Conservation (phyloP, 2,888 invertebrate genomes). For the Blera fallax region DNA sequence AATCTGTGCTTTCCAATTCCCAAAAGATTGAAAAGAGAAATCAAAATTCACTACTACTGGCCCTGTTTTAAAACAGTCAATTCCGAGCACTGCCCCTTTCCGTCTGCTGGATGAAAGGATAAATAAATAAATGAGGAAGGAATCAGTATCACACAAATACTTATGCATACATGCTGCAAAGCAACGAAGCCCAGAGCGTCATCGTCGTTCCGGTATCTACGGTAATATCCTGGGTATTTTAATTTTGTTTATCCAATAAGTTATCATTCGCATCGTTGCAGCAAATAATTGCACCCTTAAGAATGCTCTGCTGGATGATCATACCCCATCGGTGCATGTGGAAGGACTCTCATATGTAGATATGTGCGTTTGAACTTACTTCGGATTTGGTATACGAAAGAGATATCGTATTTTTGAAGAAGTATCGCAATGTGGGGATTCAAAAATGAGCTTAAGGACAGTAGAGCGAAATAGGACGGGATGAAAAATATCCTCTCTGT, state of each 20-base stretch:
- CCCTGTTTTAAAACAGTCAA: not conserved
- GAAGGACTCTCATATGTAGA: not conserved
- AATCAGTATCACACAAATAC: conserved; percentile 30
- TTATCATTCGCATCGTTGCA: conserved; percentile 66
- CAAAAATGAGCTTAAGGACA: not conserved
- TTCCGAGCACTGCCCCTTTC: not conserved
- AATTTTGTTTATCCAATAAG: conserved; percentile 70
- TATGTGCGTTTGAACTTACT: conserved; percentile 4
- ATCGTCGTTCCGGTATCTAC: not conserved
- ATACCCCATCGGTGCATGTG: not conserved
- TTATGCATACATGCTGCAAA: not conserved
- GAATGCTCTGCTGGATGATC: conserved; percentile 29
- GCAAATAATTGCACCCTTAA: conserved; percentile 67
- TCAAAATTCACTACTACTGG: conserved; percentile 55
- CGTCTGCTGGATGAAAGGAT: conserved; percentile 44
- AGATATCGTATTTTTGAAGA: not conserved
- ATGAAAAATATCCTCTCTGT: not conserved
- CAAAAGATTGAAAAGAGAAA: conserved; percentile 67
- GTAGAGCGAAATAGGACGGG: not conserved
- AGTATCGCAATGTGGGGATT: not conserved
- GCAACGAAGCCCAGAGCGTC: not conserved
- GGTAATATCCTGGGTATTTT: conserved; percentile 62
- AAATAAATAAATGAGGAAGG: conserved; percentile 65
- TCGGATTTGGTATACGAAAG: not conserved
- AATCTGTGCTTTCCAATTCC: conserved; percentile 48